Evolutionary conservation across 2,113 vertebrate genomes (phyloP).

Genomic region (Lipotes vexillifer): DNA sequence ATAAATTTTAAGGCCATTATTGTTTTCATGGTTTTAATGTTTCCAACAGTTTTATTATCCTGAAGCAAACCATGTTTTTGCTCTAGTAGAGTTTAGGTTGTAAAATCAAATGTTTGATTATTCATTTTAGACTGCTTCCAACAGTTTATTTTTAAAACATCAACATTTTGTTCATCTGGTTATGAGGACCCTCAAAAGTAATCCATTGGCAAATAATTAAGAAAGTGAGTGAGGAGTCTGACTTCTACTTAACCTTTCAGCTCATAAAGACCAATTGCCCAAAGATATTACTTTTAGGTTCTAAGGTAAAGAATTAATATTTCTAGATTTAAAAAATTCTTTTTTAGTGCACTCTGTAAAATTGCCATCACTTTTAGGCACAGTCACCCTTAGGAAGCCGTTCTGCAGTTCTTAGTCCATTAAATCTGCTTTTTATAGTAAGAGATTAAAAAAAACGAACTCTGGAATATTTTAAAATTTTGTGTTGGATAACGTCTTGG

Average conservation of each 20-base stretch:
- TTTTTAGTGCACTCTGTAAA: constrained; percentile 18
- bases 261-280: constrained; percentile 64
- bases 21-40: constrained; percentile 9
- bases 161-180: constrained; percentile 68
- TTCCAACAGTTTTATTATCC: constrained; percentile 15
- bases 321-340: constrained; percentile 65
- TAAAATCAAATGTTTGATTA: constrained; percentile 60
- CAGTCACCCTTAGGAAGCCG: constrained; percentile 49
- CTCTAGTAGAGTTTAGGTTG: constrained; percentile 6
- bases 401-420: constrained; percentile 25
- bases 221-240: constrained; percentile 50
- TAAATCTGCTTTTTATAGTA: constrained; percentile 44
- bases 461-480: constrained; percentile 19
- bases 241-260: constrained; percentile 66
- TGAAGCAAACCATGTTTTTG: constrained; percentile 11
- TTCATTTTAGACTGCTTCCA: constrained; percentile 65
- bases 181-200: constrained; percentile 54
- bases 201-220: constrained; percentile 57
- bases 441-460: not conserved
- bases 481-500: not conserved
- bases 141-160: constrained; percentile 66
- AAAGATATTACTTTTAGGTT: constrained; percentile 66
- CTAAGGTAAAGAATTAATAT: constrained; percentile 68
- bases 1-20: not conserved
- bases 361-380: constrained; percentile 48